Evolutionary conservation across 2,113 vertebrate species (phyloP).

Genomic region (Xenopus tropicalis): DNA sequence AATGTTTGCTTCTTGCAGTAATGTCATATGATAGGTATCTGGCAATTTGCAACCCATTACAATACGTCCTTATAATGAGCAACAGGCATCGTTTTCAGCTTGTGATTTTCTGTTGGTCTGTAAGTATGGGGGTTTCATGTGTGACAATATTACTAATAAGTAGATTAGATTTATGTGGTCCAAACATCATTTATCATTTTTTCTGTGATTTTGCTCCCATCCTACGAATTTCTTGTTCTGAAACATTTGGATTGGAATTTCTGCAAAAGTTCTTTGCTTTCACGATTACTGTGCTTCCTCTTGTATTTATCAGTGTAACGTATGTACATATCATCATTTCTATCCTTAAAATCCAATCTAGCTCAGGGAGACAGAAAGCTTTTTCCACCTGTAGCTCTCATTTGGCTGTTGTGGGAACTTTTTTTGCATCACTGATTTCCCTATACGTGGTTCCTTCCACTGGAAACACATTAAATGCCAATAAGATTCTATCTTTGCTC

Average conservation of each 20-base stretch:
- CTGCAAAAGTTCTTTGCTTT: not conserved
- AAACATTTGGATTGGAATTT: not conserved
- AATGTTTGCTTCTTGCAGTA: slow-evolving; percentile 43
- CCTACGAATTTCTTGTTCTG: slow-evolving; percentile 4
- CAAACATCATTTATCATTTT: slow-evolving; percentile 5
- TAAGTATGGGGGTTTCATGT: not conserved
- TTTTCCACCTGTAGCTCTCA: too few relatives aligned
- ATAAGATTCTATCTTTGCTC: too few relatives aligned
- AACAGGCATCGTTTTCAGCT: not conserved
- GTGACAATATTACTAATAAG: not conserved
- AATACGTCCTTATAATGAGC: not conserved
- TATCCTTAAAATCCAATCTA: slow-evolving; percentile 7
- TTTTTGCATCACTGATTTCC: slow-evolving; percentile 1
- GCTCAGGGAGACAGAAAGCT: not conserved
- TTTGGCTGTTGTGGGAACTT: slow-evolving; percentile 1
- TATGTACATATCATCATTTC: slow-evolving; percentile 1
- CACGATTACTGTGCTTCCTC: not conserved
- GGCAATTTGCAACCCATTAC: slow-evolving; percentile 27
- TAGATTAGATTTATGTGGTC: slow-evolving; percentile 1
- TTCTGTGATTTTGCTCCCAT: slow-evolving; percentile 13
- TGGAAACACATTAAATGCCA: not conserved
- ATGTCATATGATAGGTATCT: slow-evolving; percentile 47
- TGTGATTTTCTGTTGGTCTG: not conserved
- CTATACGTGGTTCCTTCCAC: slow-evolving; percentile 2
- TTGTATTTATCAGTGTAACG: not conserved